Evolutionary conservation across 1,140 invertebrate genomes (phyloP), one percentile per base, ranked within the genome.

Genomic region (Tetramorium alpestre): DNA sequence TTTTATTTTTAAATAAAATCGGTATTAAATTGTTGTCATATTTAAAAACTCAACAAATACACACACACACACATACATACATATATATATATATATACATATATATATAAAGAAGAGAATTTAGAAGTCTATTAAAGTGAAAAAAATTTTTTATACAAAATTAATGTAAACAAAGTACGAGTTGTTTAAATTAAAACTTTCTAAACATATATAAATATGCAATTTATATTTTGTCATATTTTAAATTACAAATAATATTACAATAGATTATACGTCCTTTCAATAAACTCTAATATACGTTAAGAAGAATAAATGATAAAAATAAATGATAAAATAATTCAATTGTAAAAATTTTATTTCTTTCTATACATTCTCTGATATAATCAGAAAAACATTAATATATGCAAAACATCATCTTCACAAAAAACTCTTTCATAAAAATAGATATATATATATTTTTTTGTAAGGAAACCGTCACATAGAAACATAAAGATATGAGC

Each of bases 331-430:
- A 69, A 56, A 56, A 44, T 18, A 47, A 70, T 56, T 76, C 4
- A 3, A 28, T 58, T 56, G 4, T 44, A 41, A 56, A 58, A 56
- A 58, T 44, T 67, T 33, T 72, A 72, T 73, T 84, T 72, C 16
- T 41, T 82, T 58, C 18, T 28, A 58, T 58, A n/a, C 16, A 28
- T 28, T 64, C 10, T 28, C 25, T 64, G n/a, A n/a, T 47, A 67
- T 80, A 80, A 65, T 22, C 13, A 69, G 11, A 77, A 38, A 38
- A 62, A 80, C 8, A 33, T 10, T 51, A 70, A 78, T 11, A n/a
- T 44, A 69, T 18, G 4, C 25, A 13, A 70, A 3, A 62, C 11
- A 6, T 49, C 49, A 47, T 41, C 16, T 13, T 54, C 41, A 13
- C 11, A 25, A 62, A 41, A 88, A 47, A 60, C 28, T 72, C 25